phyloP scores from a whole-genome alignment of 23 tunicate genomes.

The Oikopleura vanhoeffeni region DNA sequence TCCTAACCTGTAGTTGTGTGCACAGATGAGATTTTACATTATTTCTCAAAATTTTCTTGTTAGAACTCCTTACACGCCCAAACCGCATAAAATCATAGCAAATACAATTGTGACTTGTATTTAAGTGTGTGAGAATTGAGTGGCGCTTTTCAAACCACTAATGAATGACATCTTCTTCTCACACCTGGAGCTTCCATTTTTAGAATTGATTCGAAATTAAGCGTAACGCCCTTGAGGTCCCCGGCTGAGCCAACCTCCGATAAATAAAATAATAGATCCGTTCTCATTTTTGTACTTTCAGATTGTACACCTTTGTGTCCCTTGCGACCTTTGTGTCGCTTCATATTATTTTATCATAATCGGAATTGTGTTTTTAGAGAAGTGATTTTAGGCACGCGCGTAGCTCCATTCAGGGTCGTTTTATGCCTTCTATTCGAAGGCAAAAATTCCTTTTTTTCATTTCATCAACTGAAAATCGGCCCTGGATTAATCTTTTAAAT shows the following conservation, averaged over 20 bases:
- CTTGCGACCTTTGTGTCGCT: neutral
- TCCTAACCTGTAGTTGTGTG: too few species aligned
- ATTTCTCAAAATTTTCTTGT: neutral
- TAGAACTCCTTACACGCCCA: neutral
- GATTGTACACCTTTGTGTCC: neutral
- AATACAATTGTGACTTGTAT: neutral
- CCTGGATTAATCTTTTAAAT: neutral
- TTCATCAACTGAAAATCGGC: neutral
- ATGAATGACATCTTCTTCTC: neutral
- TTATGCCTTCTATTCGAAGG: neutral
- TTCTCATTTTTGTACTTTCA: too few species aligned
- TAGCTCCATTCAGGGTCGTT: neutral
- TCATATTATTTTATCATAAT: neutral
- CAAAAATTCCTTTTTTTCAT: too few species aligned
- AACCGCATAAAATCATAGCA: slow-evolving; percentile 2
- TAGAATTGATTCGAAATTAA: neutral
- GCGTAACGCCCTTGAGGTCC: neutral
- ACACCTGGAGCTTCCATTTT: neutral
- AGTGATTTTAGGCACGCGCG: neutral
- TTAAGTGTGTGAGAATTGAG: too few species aligned
- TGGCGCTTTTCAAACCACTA: neutral
- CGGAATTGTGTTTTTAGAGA: neutral
- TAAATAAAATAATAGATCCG: too few species aligned
- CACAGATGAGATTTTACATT: neutral
- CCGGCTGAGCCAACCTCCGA: neutral